phyloP scores from a whole-genome alignment of 2,888 invertebrate species.

The Netelia melanura region DNA sequence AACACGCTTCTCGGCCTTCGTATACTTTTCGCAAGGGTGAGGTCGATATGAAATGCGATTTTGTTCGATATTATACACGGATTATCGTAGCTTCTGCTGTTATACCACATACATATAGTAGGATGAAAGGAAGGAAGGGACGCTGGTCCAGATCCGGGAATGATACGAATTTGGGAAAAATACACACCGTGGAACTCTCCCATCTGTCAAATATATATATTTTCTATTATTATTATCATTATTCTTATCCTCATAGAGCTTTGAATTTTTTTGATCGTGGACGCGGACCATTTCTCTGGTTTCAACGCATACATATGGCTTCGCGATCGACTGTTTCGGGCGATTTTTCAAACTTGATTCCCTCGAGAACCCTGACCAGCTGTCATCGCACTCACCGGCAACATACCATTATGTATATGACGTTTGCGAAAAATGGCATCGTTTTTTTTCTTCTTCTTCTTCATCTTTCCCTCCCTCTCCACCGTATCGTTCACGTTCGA shows the following conservation, averaged over 20 bases:
- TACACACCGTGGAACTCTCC: not conserved
- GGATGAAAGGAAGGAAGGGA: not conserved
- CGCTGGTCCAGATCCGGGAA: not conserved
- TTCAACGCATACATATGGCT: conserved; percentile 9
- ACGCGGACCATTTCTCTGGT: conserved; percentile 3
- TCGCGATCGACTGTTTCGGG: conserved; percentile 39
- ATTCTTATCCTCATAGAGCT: conserved; percentile 3
- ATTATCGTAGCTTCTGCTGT: conserved; percentile 21
- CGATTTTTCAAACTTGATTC: conserved; percentile 60
- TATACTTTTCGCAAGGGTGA: not conserved
- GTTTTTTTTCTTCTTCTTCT: conserved; percentile 5
- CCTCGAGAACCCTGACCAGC: conserved; percentile 38
- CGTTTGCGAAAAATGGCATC: conserved; percentile 61
- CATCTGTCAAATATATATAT: conserved; percentile 44
- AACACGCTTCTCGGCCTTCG: not conserved
- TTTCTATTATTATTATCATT: conserved; percentile 1
- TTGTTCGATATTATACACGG: not conserved
- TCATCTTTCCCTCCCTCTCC: conserved; percentile 7
- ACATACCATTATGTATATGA: conserved; percentile 32
- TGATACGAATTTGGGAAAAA: conserved; percentile 26
- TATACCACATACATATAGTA: not conserved
- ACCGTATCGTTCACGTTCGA: conserved; percentile 34
- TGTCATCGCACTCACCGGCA: conserved; percentile 54
- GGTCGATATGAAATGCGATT: conserved; percentile 14
- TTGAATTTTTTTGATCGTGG: conserved; percentile 1